Evolutionary conservation across 1,140 invertebrate genomes (phyloP).

Genomic region (Drosophila orosa): DNA sequence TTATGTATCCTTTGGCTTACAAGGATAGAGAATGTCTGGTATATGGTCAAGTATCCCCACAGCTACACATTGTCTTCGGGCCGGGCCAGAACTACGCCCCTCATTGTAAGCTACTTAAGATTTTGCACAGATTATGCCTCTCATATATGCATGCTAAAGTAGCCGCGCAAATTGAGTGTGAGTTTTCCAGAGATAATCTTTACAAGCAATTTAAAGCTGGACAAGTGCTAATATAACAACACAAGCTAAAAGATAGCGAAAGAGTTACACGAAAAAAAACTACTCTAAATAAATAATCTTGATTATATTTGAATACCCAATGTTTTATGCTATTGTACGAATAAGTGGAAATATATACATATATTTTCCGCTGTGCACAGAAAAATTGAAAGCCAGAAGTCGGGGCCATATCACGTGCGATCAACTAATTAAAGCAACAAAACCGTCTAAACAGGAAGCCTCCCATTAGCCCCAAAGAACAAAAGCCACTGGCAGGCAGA

Average conservation of each 20-base stretch:
- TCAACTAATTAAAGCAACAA: constrained; percentile 80
- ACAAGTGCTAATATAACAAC: constrained; percentile 80
- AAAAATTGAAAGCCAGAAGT: constrained; percentile 8
- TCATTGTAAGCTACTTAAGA: constrained; percentile 83
- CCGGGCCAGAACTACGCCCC: constrained; percentile 46
- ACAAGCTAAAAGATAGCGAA: constrained; percentile 11
- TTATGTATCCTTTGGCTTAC: constrained; percentile 82
- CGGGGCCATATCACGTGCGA: constrained; percentile 72
- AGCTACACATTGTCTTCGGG: constrained; percentile 39
- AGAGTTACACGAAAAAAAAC: not conserved
- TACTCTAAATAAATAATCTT: too few species aligned
- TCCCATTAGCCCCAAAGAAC: constrained; percentile 71
- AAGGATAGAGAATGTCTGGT: constrained; percentile 63
- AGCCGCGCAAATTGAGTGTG: constrained; percentile 82
- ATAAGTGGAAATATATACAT: not conserved
- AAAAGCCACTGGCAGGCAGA: constrained; percentile 45
- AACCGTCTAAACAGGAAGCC: constrained; percentile 77
- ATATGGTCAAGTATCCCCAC: constrained; percentile 53
- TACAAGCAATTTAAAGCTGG: constrained; percentile 81
- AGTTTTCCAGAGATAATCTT: constrained; percentile 82
- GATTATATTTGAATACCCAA: too few species aligned
- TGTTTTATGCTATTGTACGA: too few species aligned
- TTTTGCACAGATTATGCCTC: constrained; percentile 74
- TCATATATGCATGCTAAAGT: constrained; percentile 73
- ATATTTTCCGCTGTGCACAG: constrained; percentile 1